Base-by-base conservation (phyloP, 2,888 invertebrate species). In the Harpalus rubripes region DNA sequence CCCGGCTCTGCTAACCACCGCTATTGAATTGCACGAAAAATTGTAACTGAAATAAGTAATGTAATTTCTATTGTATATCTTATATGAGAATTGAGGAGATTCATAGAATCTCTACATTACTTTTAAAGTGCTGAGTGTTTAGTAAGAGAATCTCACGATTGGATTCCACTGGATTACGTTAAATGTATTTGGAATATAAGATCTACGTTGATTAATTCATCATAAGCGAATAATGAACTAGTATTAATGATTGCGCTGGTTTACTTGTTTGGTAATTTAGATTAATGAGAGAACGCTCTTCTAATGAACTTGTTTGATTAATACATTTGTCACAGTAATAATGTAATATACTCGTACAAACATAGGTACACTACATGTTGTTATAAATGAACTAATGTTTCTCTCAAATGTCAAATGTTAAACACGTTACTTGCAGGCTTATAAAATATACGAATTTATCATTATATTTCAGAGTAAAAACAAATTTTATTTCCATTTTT, bases 321-420 rank as follows among this genome's bases (percentile, higher is more conserved):
- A 78, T 78, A 58, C 78, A 78, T 78, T 78, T 78, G 78, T 58
- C 78, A 78, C 58, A 58, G 78, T 58, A 78, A 78, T 78, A 78
- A 78, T 59, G 59, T 58, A 78, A 78, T 74, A 16, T 74, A 52
- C 52, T 74, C 22, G 10, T 74, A 68, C 39, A 8, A 44, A 68
- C 39, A 39, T 32, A 68, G 68, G 32, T 52, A 52, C 52, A 74
- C 18, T 16, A 52, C 7, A 74, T 56, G 22, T 15, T 74, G 18
- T 72, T 41, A 74, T 74, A 74, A 52, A 74, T 74, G 74, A 74
- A 74, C 22, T 0, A 12, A 6, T 18, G 44, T 74, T 74, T 12
- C 44, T 52, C 44, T 52, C 44, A 74, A 41, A 41, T 74, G 74
- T 74, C 74, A 44, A 15, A 44, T n/a, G 32, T 65, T 12, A 63